Evolutionary conservation across 2,113 vertebrate genomes (phyloP).

Genomic region (Columba livia): DNA sequence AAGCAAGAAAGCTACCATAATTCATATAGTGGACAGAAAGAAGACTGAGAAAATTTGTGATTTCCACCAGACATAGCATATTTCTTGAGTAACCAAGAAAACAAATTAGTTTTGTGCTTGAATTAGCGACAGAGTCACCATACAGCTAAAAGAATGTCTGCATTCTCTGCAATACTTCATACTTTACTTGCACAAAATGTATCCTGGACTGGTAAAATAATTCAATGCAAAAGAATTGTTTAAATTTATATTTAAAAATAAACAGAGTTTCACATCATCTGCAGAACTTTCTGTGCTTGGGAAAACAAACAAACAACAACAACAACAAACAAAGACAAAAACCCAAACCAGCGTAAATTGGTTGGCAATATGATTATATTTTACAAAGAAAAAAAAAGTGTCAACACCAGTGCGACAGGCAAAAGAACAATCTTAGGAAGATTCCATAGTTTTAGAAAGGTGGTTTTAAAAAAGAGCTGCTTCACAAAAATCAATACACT

Average conservation of each 20-base stretch:
- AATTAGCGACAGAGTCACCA: background rate
- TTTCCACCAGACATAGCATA: background rate
- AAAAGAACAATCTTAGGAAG: constrained; percentile 60
- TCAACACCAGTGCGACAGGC: background rate
- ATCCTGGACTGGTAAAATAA: background rate
- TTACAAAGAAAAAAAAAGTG: background rate
- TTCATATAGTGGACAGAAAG: background rate
- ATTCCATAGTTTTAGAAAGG: constrained; percentile 63
- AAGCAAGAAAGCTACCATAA: background rate
- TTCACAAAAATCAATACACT: constrained; percentile 79
- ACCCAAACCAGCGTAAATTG: background rate
- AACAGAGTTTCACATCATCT: background rate
- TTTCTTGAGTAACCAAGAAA: background rate
- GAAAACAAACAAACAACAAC: background rate
- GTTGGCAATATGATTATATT: background rate
- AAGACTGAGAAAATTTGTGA: background rate
- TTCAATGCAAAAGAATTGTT: background rate
- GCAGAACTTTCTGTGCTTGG: background rate
- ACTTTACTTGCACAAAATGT: background rate
- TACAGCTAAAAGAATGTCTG: background rate
- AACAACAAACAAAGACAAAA: too few relatives aligned
- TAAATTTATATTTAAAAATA: background rate
- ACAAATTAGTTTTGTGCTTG: background rate
- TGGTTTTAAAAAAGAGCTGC: constrained; percentile 58
- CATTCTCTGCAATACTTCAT: background rate